Base-by-base conservation (phyloP, 2,113 vertebrate genomes). In the Verasper variegatus region DNA sequence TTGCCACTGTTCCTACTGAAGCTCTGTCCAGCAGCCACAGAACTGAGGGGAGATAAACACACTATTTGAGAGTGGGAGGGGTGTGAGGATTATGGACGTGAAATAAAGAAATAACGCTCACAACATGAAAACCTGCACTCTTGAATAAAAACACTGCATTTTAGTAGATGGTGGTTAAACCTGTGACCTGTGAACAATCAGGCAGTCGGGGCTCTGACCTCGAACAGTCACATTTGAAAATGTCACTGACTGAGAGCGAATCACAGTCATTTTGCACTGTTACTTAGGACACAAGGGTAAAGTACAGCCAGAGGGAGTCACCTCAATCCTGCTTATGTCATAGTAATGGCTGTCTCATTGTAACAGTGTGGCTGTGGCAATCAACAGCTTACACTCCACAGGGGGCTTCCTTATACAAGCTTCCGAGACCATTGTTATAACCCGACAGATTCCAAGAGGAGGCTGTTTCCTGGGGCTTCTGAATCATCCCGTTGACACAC, bases 401-500 rank as follows among this genome's bases (percentile, higher is more conserved):
- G 2, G 15, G 3, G 18, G 20, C 10, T 45, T 45, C 26, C 2
- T 60, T n/a, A 21, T 8, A 23, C 23, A 14, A 45, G 26, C n/a
- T 40, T 59, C 5, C 52, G 57, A 35, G 21, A 11, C 0, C 5
- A 37, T 23, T 52, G 40, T 63, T 6, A 51, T n/a, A 68, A 54
- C n/a, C 8, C 18, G 5, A 49, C 27, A 52, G 23, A 42, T 72
- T 68, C n/a, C 3, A 27, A 51, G 37, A 54, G 10, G 20, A 55
- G 21, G 31, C 13, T n/a, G 0, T 74, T 45, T 20, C 51, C 58
- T 62, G 17, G 49, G 23, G 13, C 24, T 60, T 54, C 12, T 47
- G 21, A 24, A 35, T 55, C 21, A 21, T 27, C 45, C 18, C 57
- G 31, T 17, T 71, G 68, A 82, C 82, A 83, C 68, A 83, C 68